These are phyloP conservation scores for Lasioglossum lativentre DNA, from an alignment of 2,888 invertebrate genomes.

Conservation along the genomic window DNA sequence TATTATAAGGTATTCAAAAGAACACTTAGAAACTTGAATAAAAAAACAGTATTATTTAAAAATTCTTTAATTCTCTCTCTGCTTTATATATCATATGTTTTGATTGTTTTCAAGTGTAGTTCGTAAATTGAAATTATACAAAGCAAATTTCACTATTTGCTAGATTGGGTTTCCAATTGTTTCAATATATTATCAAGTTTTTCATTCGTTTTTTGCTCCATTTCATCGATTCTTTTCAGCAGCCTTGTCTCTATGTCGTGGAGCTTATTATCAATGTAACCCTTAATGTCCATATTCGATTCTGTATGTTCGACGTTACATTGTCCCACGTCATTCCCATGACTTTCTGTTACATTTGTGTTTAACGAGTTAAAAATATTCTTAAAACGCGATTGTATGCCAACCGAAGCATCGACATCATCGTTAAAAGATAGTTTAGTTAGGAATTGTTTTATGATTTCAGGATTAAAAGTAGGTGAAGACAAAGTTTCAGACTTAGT, in stretches of 20 bases:
- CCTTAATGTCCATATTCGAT: constrained; percentile 64
- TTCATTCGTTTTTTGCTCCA: constrained; percentile 79
- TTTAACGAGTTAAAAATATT: constrained; percentile 34
- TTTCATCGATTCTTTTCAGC: constrained; percentile 76
- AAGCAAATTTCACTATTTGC: constrained; percentile 39
- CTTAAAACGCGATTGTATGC: constrained; percentile 41
- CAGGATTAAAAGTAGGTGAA: constrained; percentile 69
- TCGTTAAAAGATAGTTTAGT: constrained; percentile 57
- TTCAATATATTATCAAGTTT: constrained; percentile 81
- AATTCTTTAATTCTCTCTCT: constrained; percentile 16
- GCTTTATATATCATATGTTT: constrained; percentile 19
- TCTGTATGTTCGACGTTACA: background rate
- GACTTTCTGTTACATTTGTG: constrained; percentile 1
- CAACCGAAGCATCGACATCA: constrained; percentile 60
- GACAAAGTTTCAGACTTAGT: constrained; percentile 48
- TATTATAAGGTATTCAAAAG: background rate
- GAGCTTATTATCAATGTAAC: constrained; percentile 81
- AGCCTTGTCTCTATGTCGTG: constrained; percentile 79
- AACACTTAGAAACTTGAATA: background rate
- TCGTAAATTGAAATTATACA: constrained; percentile 8
- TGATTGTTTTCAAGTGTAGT: constrained; percentile 30
- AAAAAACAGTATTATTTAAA: constrained; percentile 26
- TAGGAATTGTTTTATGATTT: constrained; percentile 75
- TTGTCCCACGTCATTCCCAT: constrained; percentile 12
- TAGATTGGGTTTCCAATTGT: constrained; percentile 59